Percentiles rank a stretch among this genome's conserved stretches.
phyloP scores from a whole-genome alignment of 2,797 vertebrate species.

The Spinus olivaceus region DNA sequence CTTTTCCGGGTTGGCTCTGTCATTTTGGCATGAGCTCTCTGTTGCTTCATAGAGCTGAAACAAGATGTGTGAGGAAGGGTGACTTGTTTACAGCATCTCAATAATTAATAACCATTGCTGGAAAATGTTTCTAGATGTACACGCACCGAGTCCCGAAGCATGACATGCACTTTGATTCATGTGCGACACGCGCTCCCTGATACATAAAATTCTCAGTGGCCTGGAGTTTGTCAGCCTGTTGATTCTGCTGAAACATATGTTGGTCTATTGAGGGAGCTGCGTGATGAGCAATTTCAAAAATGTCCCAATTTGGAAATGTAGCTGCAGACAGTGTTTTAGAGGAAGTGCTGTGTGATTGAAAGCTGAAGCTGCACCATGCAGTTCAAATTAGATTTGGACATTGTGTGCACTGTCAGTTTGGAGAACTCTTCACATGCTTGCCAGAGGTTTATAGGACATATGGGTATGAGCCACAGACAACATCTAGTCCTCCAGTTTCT shows the following conservation, averaged over 20 bases:
- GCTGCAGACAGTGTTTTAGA: conserved; percentile 49
- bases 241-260: conserved; percentile 50
- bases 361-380: conserved; percentile 54
- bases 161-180: conserved; percentile 46
- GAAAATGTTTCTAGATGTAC: conserved; percentile 37
- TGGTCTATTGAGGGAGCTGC: conserved; percentile 46
- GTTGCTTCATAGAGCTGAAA: background rate
- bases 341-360: conserved; percentile 52
- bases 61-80: conserved; percentile 17
- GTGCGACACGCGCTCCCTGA: background rate
- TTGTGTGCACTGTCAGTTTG: conserved; percentile 33
- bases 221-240: conserved; percentile 62
- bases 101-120: conserved; percentile 52
- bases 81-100: conserved; percentile 39
- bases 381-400: conserved; percentile 64
- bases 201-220: conserved; percentile 40
- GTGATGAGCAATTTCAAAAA: conserved; percentile 52
- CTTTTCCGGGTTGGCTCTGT: background rate
- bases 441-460: conserved; percentile 38
- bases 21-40: background rate
- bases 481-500: background rate
- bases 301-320: conserved; percentile 62
- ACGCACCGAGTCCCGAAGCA: background rate
- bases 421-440: conserved; percentile 27
- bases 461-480: conserved; percentile 11